Evolutionary conservation across 2,888 invertebrate genomes (phyloP).

Genomic region (Campoletis raptor): DNA sequence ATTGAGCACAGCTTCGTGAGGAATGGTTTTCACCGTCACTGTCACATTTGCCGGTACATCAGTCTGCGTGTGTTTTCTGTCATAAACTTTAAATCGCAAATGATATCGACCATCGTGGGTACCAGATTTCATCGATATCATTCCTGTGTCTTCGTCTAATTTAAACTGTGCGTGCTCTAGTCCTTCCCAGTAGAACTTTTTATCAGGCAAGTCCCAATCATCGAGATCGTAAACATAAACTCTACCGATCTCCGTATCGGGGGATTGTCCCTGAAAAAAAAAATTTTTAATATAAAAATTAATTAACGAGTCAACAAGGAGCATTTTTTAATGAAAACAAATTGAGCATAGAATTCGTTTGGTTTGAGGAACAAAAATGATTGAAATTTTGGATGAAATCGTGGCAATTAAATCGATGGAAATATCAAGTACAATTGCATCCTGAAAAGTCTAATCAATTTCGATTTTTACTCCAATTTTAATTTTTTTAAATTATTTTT

Average conservation of each 20-base stretch:
- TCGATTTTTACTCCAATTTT: not conserved
- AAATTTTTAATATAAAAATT: not conserved
- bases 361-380: not conserved
- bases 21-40: slow-evolving; percentile 96
- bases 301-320: no score
- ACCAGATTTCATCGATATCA: slow-evolving; percentile 97
- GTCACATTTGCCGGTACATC: slow-evolving; percentile 99
- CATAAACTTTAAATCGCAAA: slow-evolving; percentile 94
- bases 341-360: no score
- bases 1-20: slow-evolving; percentile 97
- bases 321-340: no score
- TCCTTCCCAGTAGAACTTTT: slow-evolving; percentile 98
- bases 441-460: not conserved
- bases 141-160: slow-evolving; percentile 95
- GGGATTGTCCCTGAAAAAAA: slow-evolving; percentile 91
- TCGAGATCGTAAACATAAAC: slow-evolving; percentile 99
- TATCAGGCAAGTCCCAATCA: slow-evolving; percentile 99
- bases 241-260: slow-evolving; percentile 95
- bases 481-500: not conserved
- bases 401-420: not conserved
- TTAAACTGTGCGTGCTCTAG: slow-evolving; percentile 95
- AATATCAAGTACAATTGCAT: not conserved
- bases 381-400: not conserved
- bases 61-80: slow-evolving; percentile 97
- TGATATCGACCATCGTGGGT: slow-evolving; percentile 95